Base-by-base conservation (phyloP, 2,797 vertebrate species). In the Halcyon chelicuti region DNA sequence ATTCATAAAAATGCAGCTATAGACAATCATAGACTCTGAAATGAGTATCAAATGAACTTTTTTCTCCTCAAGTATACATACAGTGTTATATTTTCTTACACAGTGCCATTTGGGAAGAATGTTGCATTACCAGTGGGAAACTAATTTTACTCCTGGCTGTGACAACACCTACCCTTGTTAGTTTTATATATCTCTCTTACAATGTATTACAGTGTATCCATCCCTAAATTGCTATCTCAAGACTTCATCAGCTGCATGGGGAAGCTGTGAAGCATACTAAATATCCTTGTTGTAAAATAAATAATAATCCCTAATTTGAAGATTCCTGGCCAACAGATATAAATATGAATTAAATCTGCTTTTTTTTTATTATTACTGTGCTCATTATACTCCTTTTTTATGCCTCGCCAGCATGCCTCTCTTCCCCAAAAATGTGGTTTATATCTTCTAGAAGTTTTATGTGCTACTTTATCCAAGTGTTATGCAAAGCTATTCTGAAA, bases 231-330 rank as follows among this genome's bases (percentile, higher is more conserved):
- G 26, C 9, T 58, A 16, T 70, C 28, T 73, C 25, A 60, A 28
- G 52, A 63, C 33, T 76, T 78, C 19, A 16, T 44, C 51, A 78
- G 31, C 57, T 92, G 25, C 28, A 7, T 37, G 15, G 62, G 26
- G 66, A 72, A 52, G 17, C 25, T 55, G 29, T 46, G 47, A 80
- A 60, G 16, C 15, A 37, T 4, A 9, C 2, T 37, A 73, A 79
- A 79, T 40, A 70, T 26, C 47, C 31, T 19, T 55, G 9, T 10
- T 46, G 49, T 39, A 20, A 84, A 83, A 76, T 10, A 58, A 33
- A 25, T 62, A 28, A 7, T 3, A 0, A 0, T 4, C 1, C 2
- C 2, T 42, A 14, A 25, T 28, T 62, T 54, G 26, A 73, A 73
- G 31, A 49, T 44, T 90, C 54, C 65, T 29, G 40, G 25, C 10